These are phyloP conservation scores for Shinisaurus crocodilurus DNA, from an alignment of 2,113 vertebrate species.

Conservation along the genomic window DNA sequence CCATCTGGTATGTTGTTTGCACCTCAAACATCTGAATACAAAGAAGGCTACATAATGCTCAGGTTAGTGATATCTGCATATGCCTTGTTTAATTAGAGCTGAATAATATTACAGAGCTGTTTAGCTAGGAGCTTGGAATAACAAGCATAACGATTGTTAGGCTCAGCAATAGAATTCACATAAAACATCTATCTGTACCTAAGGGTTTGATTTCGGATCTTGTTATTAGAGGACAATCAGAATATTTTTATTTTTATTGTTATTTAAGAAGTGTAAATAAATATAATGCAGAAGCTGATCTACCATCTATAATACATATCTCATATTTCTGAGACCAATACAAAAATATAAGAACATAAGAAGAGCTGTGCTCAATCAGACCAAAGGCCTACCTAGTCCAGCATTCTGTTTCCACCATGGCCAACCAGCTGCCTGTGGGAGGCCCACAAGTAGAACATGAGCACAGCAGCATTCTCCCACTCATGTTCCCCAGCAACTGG, in stretches of 20 bases:
- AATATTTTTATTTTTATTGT: background rate
- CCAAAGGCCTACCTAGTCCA: no score
- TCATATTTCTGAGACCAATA: background rate
- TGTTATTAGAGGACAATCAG: background rate
- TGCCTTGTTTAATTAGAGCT: slow-evolving; percentile 11
- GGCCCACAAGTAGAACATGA: no score
- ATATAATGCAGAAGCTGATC: background rate
- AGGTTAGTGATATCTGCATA: background rate
- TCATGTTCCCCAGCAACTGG: no score
- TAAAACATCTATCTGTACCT: background rate
- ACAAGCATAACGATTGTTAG: background rate
- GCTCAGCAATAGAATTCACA: background rate
- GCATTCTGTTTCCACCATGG: no score
- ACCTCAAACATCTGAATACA: slow-evolving; percentile 31
- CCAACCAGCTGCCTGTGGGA: no score
- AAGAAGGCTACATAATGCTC: slow-evolving; percentile 19
- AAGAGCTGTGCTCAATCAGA: no score
- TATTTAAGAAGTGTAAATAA: no score
- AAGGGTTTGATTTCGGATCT: background rate
- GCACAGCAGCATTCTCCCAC: no score
- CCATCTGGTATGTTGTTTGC: slow-evolving; percentile 34
- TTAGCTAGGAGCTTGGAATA: slow-evolving; percentile 14
- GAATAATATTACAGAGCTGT: background rate
- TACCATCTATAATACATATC: background rate
- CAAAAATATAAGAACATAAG: no score